Conservation (phyloP, 2,888 invertebrate species). For the Serripes groenlandicus region DNA sequence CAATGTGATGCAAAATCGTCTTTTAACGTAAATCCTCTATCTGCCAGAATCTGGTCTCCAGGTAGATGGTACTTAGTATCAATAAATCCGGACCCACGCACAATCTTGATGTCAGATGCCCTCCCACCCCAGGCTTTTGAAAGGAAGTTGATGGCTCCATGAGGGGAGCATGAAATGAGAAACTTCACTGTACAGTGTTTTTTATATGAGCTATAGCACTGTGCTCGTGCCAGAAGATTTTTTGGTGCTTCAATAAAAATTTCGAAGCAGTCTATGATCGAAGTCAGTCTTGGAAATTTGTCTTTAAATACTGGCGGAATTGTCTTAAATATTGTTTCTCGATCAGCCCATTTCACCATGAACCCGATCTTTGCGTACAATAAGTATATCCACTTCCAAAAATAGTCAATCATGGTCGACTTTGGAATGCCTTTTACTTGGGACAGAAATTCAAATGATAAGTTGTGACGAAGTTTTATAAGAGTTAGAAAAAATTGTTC, state of each 20-base stretch:
- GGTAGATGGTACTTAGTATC: constrained; percentile 42
- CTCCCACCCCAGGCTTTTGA: constrained; percentile 66
- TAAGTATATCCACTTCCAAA: constrained; percentile 60
- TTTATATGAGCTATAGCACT: background rate
- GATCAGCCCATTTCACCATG: constrained; percentile 41
- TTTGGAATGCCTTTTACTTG: constrained; percentile 34
- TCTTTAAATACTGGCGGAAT: constrained; percentile 17
- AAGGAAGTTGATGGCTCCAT: constrained; percentile 58
- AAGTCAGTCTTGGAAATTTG: constrained; percentile 23
- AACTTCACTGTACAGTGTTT: constrained; percentile 34
- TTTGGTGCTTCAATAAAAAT: constrained; percentile 35
- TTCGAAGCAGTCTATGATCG: constrained; percentile 47
- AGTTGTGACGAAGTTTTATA: constrained; percentile 53
- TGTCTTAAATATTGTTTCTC: constrained; percentile 20
- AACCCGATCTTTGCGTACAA: constrained; percentile 45
- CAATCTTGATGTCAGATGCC: constrained; percentile 63
- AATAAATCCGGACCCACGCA: constrained; percentile 56
- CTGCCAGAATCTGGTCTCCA: constrained; percentile 67
- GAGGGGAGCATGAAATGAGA: constrained; percentile 41
- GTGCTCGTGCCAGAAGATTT: constrained; percentile 4
- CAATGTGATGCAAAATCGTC: constrained; percentile 62
- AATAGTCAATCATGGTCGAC: constrained; percentile 35
- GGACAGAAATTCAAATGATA: constrained; percentile 11
- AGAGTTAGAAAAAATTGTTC: constrained; percentile 52
- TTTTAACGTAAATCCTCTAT: constrained; percentile 65